These are phyloP conservation scores for Trachelus troglodyta DNA, from an alignment of 2,888 invertebrate genomes.

Conservation along the genomic window DNA sequence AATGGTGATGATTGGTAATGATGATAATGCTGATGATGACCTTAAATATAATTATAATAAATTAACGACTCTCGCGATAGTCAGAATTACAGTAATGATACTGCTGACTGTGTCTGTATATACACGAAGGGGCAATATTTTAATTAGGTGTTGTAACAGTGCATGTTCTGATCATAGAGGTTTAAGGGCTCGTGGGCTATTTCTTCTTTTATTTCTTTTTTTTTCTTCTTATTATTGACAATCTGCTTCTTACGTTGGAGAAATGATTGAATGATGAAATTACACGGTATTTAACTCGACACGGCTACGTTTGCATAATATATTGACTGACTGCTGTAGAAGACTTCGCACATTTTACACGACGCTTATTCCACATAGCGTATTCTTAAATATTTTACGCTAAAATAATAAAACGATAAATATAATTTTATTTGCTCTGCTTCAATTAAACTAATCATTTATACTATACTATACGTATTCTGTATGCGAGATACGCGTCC, in stretches of 20 bases:
- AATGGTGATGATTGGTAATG: constrained; percentile 48
- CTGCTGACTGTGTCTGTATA: background rate
- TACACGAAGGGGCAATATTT: background rate
- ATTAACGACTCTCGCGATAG: background rate
- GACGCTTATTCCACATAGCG: constrained; percentile 41
- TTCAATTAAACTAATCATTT: background rate
- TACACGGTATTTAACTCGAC: background rate
- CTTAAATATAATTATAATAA: background rate
- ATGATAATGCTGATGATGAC: constrained; percentile 26
- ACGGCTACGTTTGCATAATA: background rate
- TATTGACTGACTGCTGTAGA: constrained; percentile 58
- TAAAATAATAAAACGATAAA: background rate
- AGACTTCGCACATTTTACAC: constrained; percentile 52
- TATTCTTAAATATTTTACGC: background rate
- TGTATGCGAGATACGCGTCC: background rate
- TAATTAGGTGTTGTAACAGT: background rate
- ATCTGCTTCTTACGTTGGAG: background rate
- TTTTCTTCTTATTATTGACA: too few species aligned
- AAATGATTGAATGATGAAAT: background rate
- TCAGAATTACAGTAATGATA: background rate
- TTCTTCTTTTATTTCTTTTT: background rate
- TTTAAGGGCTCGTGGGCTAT: background rate
- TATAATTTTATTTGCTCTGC: background rate
- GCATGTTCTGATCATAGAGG: background rate
- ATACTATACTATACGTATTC: background rate